Percentiles rank a stretch among this genome's conserved stretches.
Conservation (phyloP, 2,113 vertebrate genomes). For the Aleadryas rufinucha region DNA sequence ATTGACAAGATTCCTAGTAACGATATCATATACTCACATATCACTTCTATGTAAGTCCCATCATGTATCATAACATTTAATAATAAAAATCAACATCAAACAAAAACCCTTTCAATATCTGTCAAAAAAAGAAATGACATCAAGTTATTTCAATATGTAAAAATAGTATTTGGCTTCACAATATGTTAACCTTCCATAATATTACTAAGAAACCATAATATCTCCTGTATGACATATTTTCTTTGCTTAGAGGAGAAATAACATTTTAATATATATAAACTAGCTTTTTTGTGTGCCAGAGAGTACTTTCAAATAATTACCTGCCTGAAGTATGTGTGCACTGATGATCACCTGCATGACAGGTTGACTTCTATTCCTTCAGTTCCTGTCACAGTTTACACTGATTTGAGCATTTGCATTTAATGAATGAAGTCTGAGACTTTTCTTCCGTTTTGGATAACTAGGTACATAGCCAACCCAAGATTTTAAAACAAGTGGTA, state of each 20-base stretch:
- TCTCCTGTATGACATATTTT: background rate
- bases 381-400: background rate
- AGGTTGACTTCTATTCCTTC: background rate
- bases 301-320: background rate
- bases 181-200: background rate
- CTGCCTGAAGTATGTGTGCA: background rate
- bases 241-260: background rate
- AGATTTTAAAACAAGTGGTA: background rate
- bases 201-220: background rate
- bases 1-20: background rate
- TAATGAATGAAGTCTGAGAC: background rate
- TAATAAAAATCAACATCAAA: constrained; percentile 44
- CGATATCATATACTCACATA: background rate
- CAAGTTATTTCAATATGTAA: background rate
- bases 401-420: background rate
- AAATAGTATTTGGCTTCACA: background rate
- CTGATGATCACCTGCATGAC: background rate
- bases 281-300: background rate
- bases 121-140: constrained; percentile 10
- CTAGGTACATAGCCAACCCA: background rate
- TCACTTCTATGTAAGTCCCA: background rate
- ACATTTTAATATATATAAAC: background rate
- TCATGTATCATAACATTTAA: background rate
- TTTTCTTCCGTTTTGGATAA: background rate
- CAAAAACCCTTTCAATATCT: background rate